phyloP scores from a whole-genome alignment of 53 echinoderm and acorn worm species.

The Pentamera pediparva region DNA sequence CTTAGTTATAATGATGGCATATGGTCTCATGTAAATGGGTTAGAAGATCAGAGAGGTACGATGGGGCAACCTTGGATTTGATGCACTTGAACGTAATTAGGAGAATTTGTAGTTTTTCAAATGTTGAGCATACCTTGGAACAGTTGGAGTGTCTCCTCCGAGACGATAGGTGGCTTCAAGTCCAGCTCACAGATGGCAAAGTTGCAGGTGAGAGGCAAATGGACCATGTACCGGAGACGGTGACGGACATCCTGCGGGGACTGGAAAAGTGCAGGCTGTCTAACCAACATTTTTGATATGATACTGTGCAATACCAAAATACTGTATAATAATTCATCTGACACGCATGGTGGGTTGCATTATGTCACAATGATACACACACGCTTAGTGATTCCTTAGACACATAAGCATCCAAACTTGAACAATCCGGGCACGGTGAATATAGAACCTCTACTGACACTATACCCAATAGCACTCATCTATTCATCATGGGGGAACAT shows the following conservation, averaged over 20 bases:
- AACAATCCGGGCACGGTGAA: too few relatives aligned
- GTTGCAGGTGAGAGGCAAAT: conserved; percentile 88
- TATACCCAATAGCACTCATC: too few relatives aligned
- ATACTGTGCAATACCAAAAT: neutral
- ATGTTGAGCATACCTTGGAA: conserved; percentile 49
- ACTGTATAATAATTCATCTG: neutral
- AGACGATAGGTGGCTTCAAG: conserved; percentile 68
- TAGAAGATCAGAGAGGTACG: too few relatives aligned
- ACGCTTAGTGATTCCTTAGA: too few relatives aligned
- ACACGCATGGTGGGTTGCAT: neutral
- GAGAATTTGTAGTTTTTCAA: too few relatives aligned
- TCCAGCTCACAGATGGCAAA: conserved; percentile 84
- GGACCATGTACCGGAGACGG: conserved; percentile 69
- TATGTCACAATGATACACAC: neutral
- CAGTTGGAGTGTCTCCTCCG: conserved; percentile 57
- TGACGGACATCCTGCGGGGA: conserved; percentile 60
- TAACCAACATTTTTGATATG: neutral
- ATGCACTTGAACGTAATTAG: too few relatives aligned
- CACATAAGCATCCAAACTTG: too few relatives aligned
- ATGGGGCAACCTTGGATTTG: too few relatives aligned
- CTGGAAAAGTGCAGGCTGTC: neutral
- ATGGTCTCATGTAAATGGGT: too few relatives aligned
- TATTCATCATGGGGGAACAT: too few relatives aligned
- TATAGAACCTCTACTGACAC: too few relatives aligned
- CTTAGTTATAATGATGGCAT: neutral